Evolutionary conservation across 2,113 vertebrate genomes (phyloP), one percentile per base, ranked within the genome.

Genomic region (Haplochromis burtoni): DNA sequence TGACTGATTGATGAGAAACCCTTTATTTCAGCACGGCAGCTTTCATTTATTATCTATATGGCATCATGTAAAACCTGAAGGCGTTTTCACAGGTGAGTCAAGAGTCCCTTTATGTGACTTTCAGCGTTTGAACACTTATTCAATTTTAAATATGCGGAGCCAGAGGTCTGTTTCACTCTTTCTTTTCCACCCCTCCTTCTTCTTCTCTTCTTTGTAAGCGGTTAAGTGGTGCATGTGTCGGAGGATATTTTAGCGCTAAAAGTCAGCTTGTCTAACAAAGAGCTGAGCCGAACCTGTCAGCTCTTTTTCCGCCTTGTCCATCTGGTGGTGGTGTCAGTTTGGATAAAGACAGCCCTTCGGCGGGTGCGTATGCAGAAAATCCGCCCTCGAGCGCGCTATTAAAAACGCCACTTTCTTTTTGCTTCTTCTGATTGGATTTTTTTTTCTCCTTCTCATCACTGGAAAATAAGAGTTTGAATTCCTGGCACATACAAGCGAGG

Each of bases 41-140:
- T 83, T 84, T 92, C 29, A 92, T 94, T 90, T 90, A 89, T 90
- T 94, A 94, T 94, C 94, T 79, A 83, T 87, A 81, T 54, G 57
- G 88, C 86, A 83, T 93, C 87, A 63, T 85, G 87, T 91, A 88
- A 76, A 94, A 92, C 82, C 85, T 26, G 80, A 86, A 90, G 80
- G 29, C 17, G 82, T 83, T 90, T 90, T 84, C 24, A 17, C 73
- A 87, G 88, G 89, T 89, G 83, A 89, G 84, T 89, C 63, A 78
- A 86, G 86, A 82, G 87, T 91, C 79, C 84, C 82, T 81, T 80
- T 86, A 68, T 89, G 71, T 66, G 51, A 54, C 79, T 83, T 73
- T 40, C 40, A 14, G 11, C 21, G 40, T 90, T 88, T 89, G 82
- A 93, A 84, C 84, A 19, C 76, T 88, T 85, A 66, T 87, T 80